Evolutionary conservation across 2,113 vertebrate species (phyloP).

Genomic region (Rhinoderma darwinii): DNA sequence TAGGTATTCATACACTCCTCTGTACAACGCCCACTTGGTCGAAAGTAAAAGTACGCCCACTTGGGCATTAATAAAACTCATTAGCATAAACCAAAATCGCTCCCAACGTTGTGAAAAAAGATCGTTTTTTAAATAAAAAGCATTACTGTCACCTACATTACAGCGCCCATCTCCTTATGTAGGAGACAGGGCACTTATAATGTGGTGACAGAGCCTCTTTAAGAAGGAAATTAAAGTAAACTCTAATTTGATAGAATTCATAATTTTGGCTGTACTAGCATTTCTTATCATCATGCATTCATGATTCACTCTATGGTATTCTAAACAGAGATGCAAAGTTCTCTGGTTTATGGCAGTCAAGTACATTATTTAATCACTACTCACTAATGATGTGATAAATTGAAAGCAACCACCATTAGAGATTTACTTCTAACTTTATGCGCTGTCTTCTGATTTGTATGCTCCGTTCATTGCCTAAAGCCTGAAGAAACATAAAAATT

Average conservation of each 20-base stretch:
- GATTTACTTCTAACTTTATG: conserved; percentile 56
- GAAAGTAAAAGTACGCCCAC: too few species aligned
- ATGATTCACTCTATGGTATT: conserved; percentile 15
- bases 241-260: conserved; percentile 40
- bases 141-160: too few species aligned
- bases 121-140: too few species aligned
- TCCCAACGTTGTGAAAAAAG: too few species aligned
- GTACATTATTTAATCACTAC: conserved; percentile 58
- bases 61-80: too few species aligned
- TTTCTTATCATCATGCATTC: conserved; percentile 50
- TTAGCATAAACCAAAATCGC: too few species aligned
- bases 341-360: conserved; percentile 61
- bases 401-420: conserved; percentile 56
- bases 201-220: too few species aligned
- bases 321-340: conserved; percentile 41
- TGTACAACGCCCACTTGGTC: too few species aligned
- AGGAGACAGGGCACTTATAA: too few species aligned
- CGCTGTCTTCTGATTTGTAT: conserved; percentile 61
- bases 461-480: conserved; percentile 54
- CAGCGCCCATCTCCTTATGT: too few species aligned
- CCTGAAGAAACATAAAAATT: conserved; percentile 50
- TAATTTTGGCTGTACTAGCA: conserved; percentile 42
- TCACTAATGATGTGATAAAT: conserved; percentile 55
- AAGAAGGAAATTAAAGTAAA: conserved; percentile 14
- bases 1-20: too few species aligned